Evolutionary conservation across 2,888 invertebrate species (phyloP).

Genomic region (Gisinianus flammeolus): DNA sequence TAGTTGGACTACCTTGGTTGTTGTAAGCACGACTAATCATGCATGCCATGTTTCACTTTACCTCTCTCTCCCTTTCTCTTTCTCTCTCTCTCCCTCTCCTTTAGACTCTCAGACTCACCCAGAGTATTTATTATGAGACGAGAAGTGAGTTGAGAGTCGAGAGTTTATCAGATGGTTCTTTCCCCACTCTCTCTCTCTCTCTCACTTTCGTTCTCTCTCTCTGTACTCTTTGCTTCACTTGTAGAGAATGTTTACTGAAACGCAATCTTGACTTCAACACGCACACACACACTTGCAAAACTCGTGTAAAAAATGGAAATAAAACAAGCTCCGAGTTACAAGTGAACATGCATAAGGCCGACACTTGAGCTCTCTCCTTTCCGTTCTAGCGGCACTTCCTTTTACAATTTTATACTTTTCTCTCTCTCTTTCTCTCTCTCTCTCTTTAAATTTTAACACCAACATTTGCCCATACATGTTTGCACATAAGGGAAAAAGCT

Average conservation of each 20-base stretch:
- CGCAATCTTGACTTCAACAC: neutral
- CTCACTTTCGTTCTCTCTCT: too few relatives aligned
- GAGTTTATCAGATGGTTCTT: slow-evolving; percentile 10
- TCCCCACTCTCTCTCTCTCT: neutral
- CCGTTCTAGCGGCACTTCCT: slow-evolving; percentile 6
- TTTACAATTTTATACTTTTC: too few relatives aligned
- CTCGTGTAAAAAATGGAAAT: too few relatives aligned
- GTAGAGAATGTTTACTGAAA: slow-evolving; percentile 7
- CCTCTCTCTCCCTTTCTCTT: neutral
- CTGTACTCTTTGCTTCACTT: neutral
- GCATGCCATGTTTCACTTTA: neutral
- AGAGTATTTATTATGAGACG: neutral
- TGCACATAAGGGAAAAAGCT: neutral
- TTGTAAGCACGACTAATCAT: neutral
- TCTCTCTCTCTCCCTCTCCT: neutral
- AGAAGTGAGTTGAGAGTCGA: neutral
- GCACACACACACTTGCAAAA: neutral
- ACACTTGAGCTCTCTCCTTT: slow-evolving; percentile 1
- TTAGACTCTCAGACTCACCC: neutral
- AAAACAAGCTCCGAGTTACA: too few relatives aligned
- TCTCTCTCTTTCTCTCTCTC: too few relatives aligned
- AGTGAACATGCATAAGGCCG: too few relatives aligned
- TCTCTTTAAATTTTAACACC: slow-evolving; percentile 17
- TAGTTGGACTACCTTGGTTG: neutral
- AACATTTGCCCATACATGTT: neutral